These are phyloP conservation scores for Halocynthia aurantium DNA, from an alignment of 23 tunicate species.

Conservation along the genomic window DNA sequence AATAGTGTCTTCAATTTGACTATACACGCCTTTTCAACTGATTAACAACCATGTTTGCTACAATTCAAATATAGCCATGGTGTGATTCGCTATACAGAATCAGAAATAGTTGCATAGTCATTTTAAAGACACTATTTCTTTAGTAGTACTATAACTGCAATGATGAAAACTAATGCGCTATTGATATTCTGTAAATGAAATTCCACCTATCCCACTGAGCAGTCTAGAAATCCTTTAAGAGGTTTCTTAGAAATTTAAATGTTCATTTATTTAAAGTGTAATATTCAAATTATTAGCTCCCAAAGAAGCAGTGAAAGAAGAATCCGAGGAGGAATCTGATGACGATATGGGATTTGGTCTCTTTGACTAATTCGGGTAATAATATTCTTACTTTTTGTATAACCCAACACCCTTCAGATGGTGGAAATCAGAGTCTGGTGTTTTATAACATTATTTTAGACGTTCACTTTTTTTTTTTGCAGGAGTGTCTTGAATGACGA, in stretches of 20 bases:
- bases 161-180: constrained; percentile 43
- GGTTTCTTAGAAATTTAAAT: too few species aligned
- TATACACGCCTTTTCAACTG: too few species aligned
- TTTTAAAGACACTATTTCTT: not conserved
- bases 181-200: constrained; percentile 7
- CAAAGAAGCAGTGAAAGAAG: constrained; percentile 72
- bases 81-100: too few species aligned
- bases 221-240: not conserved
- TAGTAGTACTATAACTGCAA: constrained; percentile 7
- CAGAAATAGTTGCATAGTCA: too few species aligned
- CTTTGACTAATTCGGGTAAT: constrained; percentile 6
- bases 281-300: not conserved
- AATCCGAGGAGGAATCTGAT: constrained; percentile 94
- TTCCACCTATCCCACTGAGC: constrained; percentile 59
- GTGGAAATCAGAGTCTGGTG: too few species aligned
- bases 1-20: too few species aligned
- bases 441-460: too few species aligned
- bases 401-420: too few species aligned
- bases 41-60: too few species aligned
- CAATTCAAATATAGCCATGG: too few species aligned
- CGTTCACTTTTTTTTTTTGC: too few species aligned
- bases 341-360: constrained; percentile 81
- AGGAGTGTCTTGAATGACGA: too few species aligned
- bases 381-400: not conserved
- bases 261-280: not conserved